Conservation (phyloP, 1,140 invertebrate genomes). For the Dreissena polymorpha region DNA sequence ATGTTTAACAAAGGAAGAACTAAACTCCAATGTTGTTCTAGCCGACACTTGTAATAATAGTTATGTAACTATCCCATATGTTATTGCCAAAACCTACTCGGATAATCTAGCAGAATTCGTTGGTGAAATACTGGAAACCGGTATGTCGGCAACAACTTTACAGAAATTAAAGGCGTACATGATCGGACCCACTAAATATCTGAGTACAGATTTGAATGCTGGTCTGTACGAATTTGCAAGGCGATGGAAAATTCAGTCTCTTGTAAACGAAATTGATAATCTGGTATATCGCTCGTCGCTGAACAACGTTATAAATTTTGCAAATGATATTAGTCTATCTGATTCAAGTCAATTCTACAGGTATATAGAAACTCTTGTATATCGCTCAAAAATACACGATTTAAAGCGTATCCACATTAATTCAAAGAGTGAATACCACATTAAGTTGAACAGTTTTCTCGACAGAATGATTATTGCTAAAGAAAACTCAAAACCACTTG, state of each 20-base stretch:
- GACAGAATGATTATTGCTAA: background rate
- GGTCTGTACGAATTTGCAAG: slow-evolving; percentile 5
- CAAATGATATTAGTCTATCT: background rate
- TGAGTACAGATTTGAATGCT: background rate
- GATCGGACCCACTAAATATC: background rate
- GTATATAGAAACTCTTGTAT: background rate
- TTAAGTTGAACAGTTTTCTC: background rate
- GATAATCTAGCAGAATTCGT: background rate
- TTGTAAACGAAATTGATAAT: background rate
- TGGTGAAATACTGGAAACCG: background rate
- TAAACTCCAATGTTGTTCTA: background rate
- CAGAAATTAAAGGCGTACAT: background rate
- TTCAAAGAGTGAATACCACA: background rate
- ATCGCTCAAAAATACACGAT: background rate
- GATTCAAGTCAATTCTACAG: background rate
- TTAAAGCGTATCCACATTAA: background rate
- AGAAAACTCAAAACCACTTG: background rate
- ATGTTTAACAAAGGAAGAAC: background rate
- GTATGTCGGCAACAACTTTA: background rate
- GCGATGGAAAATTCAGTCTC: background rate
- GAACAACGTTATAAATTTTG: background rate
- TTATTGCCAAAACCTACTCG: background rate
- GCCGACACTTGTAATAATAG: background rate
- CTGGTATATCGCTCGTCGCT: background rate
- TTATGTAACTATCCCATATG: background rate